Evolutionary conservation across 2,888 invertebrate genomes (phyloP), one percentile per base, ranked within the genome.

Genomic region (Limnephilus lunatus): DNA sequence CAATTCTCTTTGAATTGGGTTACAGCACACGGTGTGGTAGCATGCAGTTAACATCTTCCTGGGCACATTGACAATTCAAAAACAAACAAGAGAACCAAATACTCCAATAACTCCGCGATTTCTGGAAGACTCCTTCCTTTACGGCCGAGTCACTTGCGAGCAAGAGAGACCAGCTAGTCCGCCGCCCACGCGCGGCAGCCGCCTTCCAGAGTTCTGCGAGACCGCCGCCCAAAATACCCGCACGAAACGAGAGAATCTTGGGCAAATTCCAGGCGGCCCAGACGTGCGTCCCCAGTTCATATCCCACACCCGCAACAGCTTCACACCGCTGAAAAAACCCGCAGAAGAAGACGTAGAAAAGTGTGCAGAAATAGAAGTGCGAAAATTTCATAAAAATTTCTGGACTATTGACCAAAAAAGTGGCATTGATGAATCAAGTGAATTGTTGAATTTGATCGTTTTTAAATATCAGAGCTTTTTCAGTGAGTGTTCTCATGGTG

Each of bases 201-300:
- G 85, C 68, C 90, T 53, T 90, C 90, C 90, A 90, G 90, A 31
- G 90, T 53, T 68, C 30, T 82, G 81, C 89, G 83, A 82, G 83
- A 68, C 81, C 88, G 85, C 35, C 89, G 68, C 89, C 89, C 90
- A n/a, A 89, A 89, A 91, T 91, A 89, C 85, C 91, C 89, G 53
- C 32, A 35, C 81, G 82, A 85, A n/a, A 44, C 91, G 82, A 82
- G 39, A 30, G 35, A 85, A 85, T 85, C 82, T 91, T 83, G 91
- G 91, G 89, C 68, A 83, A 91, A 89, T 89, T 91, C 91, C 91
- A 91, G 89, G 80, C 85, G 85, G 19, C 89, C 53, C 53, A 83
- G 88, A 89, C 88, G 68, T 80, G 68, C 39, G 39, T 88, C 44
- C 30, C 30, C 44, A 48, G 44, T 44, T 15, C 53, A 11, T 44